Evolutionary conservation across 2,888 invertebrate species (phyloP).

Genomic region (Campopleginae sp.): DNA sequence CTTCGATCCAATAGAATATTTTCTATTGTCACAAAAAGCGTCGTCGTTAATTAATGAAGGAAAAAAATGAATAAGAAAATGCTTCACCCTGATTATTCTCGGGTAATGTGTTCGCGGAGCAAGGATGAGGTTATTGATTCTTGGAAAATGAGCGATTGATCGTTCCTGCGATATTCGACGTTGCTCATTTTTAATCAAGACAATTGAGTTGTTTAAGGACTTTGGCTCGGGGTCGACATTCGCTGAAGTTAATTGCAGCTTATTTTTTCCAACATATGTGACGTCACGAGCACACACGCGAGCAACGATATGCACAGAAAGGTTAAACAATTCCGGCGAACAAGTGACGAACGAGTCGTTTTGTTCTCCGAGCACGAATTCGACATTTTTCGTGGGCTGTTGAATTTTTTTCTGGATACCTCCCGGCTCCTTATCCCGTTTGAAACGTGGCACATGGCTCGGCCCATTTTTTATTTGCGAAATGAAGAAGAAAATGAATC

Average conservation of each 20-base stretch:
- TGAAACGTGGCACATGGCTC: too few relatives aligned
- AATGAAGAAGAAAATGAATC: neutral
- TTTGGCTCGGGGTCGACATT: too few relatives aligned
- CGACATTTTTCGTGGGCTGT: neutral
- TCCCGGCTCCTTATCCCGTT: too few relatives aligned
- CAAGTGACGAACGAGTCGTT: too few relatives aligned
- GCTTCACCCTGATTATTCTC: neutral
- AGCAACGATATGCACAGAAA: too few relatives aligned
- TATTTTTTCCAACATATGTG: too few relatives aligned
- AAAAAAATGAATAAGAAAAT: slow-evolving; percentile 7
- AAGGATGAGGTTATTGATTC: neutral
- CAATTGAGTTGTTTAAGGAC: neutral
- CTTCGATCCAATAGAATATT: slow-evolving; percentile 10
- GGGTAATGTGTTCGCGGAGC: neutral
- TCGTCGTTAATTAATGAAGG: slow-evolving; percentile 52
- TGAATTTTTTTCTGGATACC: too few relatives aligned
- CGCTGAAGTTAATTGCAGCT: too few relatives aligned
- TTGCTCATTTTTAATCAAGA: neutral
- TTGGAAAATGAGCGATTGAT: neutral
- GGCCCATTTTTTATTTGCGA: neutral
- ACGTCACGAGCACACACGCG: too few relatives aligned
- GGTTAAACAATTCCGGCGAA: too few relatives aligned
- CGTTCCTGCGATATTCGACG: neutral
- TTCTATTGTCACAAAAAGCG: slow-evolving; percentile 41
- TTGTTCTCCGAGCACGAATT: too few relatives aligned